Conservation (phyloP, 2,113 vertebrate species). For the Sakesphorus luctuosus region DNA sequence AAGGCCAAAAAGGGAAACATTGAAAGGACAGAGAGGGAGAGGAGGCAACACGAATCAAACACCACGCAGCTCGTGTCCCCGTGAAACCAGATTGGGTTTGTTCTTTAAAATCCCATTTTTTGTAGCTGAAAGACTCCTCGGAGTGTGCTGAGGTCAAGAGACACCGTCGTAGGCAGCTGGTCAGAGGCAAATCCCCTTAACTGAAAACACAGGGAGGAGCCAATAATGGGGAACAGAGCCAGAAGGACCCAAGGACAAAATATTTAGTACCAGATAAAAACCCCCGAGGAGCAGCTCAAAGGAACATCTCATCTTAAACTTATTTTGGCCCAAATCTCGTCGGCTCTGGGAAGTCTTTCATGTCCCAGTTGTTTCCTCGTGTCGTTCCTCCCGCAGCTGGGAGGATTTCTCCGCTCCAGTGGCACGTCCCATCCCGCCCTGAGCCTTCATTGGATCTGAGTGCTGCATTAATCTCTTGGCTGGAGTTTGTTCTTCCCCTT, state of each 20-base stretch:
- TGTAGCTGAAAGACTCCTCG: background rate
- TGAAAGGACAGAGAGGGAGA: background rate
- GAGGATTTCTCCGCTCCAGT: background rate
- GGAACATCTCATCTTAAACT: slow-evolving; percentile 85
- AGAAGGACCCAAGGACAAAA: slow-evolving; percentile 28
- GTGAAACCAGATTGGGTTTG: background rate
- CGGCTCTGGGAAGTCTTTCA: slow-evolving; percentile 67
- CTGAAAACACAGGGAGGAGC: background rate
- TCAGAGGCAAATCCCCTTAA: slow-evolving; percentile 44
- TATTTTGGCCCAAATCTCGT: slow-evolving; percentile 83
- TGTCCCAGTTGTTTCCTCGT: background rate
- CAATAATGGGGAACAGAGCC: slow-evolving; percentile 60
- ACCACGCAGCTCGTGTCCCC: background rate
- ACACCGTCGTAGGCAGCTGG: background rate
- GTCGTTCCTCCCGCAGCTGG: background rate
- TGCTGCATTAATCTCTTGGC: background rate
- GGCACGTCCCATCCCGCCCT: background rate
- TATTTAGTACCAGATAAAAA: slow-evolving; percentile 64
- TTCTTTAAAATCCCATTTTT: background rate
- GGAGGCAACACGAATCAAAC: background rate
- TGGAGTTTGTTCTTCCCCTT: background rate
- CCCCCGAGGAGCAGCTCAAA: slow-evolving; percentile 74
- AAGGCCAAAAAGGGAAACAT: background rate
- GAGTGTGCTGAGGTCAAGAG: background rate
- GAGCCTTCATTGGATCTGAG: background rate